Base-by-base conservation (phyloP, 2,888 invertebrate species). In the Parapristionchus giblindavisi region DNA sequence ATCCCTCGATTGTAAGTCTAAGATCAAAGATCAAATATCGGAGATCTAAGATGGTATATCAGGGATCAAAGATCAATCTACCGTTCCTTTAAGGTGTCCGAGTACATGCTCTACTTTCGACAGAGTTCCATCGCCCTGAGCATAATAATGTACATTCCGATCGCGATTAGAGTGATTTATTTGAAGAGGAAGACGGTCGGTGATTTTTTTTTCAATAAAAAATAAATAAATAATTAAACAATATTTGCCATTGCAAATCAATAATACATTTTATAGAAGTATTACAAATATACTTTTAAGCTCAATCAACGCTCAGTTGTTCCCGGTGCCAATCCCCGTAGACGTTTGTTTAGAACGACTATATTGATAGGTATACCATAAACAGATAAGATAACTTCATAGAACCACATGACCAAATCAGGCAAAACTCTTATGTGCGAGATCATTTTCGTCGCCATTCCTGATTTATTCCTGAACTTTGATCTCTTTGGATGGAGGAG, bases 61-160 rank as follows among this genome's bases (percentile, higher is more conserved):
- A 60, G 21, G 11, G 21, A 60, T 29, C 14, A 60, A n/a, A 60
- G 21, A 29, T 17, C 24, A 56, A 14, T n/a, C n/a, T n/a, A n/a
- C n/a, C 14, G 27, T 48, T 24, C 11, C 11, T 43, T 52, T 36
- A 60, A 73, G 73, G 51, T 73, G 48, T 73, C 60, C 60, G 32
- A 60, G 17, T 73, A 73, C 73, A 73, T 73, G 73, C 61, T 73
- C 11, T 73, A 60, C 61, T 73, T 73, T 61, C 73, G 73, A 14
- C 73, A 73, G 61, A 29, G 48, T 6, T 60, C 73, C 48, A 73
- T 73, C 32, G 61, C 51, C 21, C 36, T 38, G 2, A 61, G 73
- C 29, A 73, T 73, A 43, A 5, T 58, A 17, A 52, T 73, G 48
- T 73, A 73, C 24, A 0, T 73, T 3, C 73, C 73, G 8, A 73